Percentiles rank a stretch among this genome's conserved stretches.
Evolutionary conservation across 2,113 vertebrate species (phyloP).

Genomic region (Chitala chitala): DNA sequence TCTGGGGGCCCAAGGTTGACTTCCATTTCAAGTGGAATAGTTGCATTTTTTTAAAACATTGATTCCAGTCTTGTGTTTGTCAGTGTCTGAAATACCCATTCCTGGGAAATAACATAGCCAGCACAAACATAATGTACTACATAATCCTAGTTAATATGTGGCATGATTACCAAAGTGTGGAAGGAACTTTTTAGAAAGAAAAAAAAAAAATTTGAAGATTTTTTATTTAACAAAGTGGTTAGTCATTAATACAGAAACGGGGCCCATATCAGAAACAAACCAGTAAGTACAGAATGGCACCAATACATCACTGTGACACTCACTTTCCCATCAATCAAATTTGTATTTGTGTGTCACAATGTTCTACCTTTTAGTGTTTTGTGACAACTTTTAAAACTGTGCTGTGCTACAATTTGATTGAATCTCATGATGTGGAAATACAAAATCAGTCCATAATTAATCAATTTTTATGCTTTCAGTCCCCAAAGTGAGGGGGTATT

Average conservation of each 20-base stretch:
- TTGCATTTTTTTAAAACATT: too few relatives aligned
- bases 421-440: too few relatives aligned
- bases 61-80: too few relatives aligned
- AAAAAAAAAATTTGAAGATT: not conserved
- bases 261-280: not conserved
- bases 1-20: too few relatives aligned
- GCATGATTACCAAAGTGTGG: constrained; percentile 6
- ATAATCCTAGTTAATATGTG: constrained; percentile 20
- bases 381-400: too few relatives aligned
- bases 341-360: too few relatives aligned
- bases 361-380: too few relatives aligned
- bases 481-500: too few relatives aligned
- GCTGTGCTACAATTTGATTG: too few relatives aligned
- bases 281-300: not conserved
- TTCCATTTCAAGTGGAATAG: too few relatives aligned
- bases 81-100: not conserved
- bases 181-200: not conserved
- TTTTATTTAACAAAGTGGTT: constrained; percentile 6
- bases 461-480: too few relatives aligned
- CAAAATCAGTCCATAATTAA: too few relatives aligned
- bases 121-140: not conserved
- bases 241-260: not conserved
- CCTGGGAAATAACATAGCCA: not conserved
- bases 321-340: not conserved
- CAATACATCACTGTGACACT: not conserved